A percentile compares a stretch with the other conserved stretches of the same genome.
Conservation (phyloP, 2,888 invertebrate genomes). For the Drosophila anceps region DNA sequence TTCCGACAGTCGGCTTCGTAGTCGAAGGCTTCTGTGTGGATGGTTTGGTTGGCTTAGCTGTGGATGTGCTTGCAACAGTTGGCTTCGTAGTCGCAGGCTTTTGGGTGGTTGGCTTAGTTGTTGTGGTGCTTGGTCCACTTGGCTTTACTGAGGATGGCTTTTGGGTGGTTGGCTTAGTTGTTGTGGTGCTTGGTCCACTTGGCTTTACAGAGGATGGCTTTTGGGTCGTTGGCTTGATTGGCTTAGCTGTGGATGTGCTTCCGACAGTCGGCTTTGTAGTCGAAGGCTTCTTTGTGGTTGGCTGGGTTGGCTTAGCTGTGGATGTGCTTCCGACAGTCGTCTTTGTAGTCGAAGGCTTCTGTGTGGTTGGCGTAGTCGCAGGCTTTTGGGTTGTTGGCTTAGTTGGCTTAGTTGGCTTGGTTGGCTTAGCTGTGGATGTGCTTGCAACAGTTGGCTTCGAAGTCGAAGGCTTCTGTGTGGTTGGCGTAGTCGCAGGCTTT, state of each 20-base stretch:
- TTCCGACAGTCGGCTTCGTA: background rate
- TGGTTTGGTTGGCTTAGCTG: background rate
- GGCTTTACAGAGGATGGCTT: background rate
- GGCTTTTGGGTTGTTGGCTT: background rate
- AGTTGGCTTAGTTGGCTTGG: background rate
- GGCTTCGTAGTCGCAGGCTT: background rate
- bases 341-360: background rate
- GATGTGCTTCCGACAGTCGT: background rate
- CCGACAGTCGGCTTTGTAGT: background rate
- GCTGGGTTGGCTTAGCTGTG: background rate
- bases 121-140: background rate
- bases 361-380: background rate
- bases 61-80: background rate
- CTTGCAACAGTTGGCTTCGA: background rate
- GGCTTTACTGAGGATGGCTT: background rate
- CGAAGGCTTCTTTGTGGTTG: background rate
- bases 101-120: background rate
- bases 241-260: conserved; percentile 1
- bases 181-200: background rate
- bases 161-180: background rate
- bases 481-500: background rate
- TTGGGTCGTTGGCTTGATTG: conserved; percentile 6
- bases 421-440: background rate
- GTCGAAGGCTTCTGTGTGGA: background rate
- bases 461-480: background rate